Evolutionary conservation across 2,797 vertebrate genomes (phyloP).

Genomic region (Pachyuromys duprasi): DNA sequence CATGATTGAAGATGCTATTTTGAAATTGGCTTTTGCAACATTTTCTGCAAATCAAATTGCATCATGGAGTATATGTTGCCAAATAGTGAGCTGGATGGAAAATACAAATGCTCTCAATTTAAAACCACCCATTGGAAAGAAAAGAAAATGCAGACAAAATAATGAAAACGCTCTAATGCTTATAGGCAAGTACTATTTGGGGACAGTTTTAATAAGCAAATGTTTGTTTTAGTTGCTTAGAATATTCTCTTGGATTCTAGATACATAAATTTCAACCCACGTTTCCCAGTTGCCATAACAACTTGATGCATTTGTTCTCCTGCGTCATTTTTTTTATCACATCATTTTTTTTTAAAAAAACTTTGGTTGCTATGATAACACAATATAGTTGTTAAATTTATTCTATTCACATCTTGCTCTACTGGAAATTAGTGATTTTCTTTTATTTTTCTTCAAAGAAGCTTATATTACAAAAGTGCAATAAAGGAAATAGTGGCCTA

Average conservation of each 20-base stretch:
- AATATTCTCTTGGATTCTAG: slow-evolving; percentile 81
- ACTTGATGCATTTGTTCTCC: slow-evolving; percentile 86
- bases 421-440: slow-evolving; percentile 77
- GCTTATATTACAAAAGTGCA: slow-evolving; percentile 66
- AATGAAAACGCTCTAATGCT: slow-evolving; percentile 83
- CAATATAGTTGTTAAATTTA: slow-evolving; percentile 83
- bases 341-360: slow-evolving; percentile 70
- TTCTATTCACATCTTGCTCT: slow-evolving; percentile 81
- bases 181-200: slow-evolving; percentile 85
- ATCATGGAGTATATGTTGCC: slow-evolving; percentile 76
- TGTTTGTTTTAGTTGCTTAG: slow-evolving; percentile 86
- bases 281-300: slow-evolving; percentile 88
- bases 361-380: slow-evolving; percentile 84
- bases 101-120: slow-evolving; percentile 75
- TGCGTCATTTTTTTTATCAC: slow-evolving; percentile 86
- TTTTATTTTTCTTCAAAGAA: slow-evolving; percentile 80
- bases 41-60: slow-evolving; percentile 79
- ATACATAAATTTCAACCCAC: slow-evolving; percentile 88
- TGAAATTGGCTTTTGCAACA: slow-evolving; percentile 74
- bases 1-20: slow-evolving; percentile 82
- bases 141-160: slow-evolving; percentile 74
- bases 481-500: slow-evolving; percentile 63
- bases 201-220: slow-evolving; percentile 86
- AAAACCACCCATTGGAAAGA: slow-evolving; percentile 77
- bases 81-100: slow-evolving; percentile 70